Evolutionary conservation across 1,140 invertebrate genomes (phyloP).

Genomic region (Pseudomyrmex pallidus): DNA sequence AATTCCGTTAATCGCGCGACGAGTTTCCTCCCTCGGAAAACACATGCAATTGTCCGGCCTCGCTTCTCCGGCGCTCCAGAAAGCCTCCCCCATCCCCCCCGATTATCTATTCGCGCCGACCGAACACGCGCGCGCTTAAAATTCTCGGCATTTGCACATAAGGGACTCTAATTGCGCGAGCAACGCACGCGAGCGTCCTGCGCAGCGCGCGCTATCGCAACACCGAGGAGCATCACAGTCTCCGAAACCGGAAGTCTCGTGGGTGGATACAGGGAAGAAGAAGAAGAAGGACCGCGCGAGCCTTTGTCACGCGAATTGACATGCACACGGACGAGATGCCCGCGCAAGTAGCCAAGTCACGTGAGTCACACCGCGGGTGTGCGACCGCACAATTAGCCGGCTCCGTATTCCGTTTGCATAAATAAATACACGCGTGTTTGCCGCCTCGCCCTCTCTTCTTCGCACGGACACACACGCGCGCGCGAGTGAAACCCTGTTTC

Average conservation of each 20-base stretch:
- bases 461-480: no score
- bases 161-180: slow-evolving; percentile 66
- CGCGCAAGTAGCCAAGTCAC: slow-evolving; percentile 60
- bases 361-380: slow-evolving; percentile 76
- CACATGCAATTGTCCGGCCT: neutral
- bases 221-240: slow-evolving; percentile 19
- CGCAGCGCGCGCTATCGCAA: neutral
- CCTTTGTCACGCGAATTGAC: slow-evolving; percentile 75
- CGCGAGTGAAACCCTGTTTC: no score
- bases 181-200: slow-evolving; percentile 47
- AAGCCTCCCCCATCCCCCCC: no score
- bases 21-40: neutral
- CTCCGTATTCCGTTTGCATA: slow-evolving; percentile 79
- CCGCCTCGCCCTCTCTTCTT: slow-evolving; percentile 18
- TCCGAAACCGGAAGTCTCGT: slow-evolving; percentile 69
- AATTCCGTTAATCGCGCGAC: no score
- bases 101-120: neutral
- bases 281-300: slow-evolving; percentile 48
- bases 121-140: slow-evolving; percentile 59
- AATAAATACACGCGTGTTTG: slow-evolving; percentile 76
- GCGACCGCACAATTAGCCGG: slow-evolving; percentile 78
- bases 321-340: slow-evolving; percentile 56
- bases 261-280: slow-evolving; percentile 57
- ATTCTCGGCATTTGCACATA: slow-evolving; percentile 72
- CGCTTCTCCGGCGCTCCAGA: no score